phyloP scores from a whole-genome alignment of 53 echinoderm and acorn worm species.

The Arbacia lixula region DNA sequence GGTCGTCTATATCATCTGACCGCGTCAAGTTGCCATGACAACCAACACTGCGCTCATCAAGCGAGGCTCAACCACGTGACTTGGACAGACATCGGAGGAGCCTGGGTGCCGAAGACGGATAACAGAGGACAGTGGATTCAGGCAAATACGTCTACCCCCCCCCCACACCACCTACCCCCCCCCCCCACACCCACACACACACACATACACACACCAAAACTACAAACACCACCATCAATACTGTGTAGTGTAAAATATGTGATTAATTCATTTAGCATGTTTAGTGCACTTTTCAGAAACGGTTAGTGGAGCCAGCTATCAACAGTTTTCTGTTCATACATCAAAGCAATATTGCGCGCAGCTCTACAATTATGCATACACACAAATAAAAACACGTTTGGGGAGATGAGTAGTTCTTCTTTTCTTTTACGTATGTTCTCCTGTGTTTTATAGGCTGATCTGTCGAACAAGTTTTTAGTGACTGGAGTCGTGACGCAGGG shows the following conservation, averaged over 20 bases:
- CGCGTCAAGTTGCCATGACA: constrained; percentile 15
- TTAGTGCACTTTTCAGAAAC: neutral
- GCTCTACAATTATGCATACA: neutral
- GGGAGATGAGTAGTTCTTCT: neutral
- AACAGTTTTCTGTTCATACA: neutral
- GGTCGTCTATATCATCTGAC: constrained; percentile 1
- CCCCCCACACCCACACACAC: no score
- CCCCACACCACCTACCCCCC: no score
- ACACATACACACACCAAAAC: no score
- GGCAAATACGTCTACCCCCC: no score
- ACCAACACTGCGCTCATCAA: neutral
- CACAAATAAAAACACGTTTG: neutral
- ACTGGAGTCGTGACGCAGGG: constrained; percentile 36
- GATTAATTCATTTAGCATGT: neutral
- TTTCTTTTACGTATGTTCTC: neutral
- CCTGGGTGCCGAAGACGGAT: constrained; percentile 13
- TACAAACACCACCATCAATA: no score
- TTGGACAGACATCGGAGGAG: neutral
- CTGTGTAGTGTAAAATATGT: no score
- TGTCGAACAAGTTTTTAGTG: constrained; percentile 5
- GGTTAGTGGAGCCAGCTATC: no score
- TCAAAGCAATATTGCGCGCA: neutral
- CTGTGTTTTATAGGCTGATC: neutral
- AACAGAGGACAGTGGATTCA: constrained; percentile 26
- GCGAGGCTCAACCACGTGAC: neutral